Evolutionary conservation across 2,888 invertebrate genomes (phyloP).

Genomic region (Tyria jacobaeae): DNA sequence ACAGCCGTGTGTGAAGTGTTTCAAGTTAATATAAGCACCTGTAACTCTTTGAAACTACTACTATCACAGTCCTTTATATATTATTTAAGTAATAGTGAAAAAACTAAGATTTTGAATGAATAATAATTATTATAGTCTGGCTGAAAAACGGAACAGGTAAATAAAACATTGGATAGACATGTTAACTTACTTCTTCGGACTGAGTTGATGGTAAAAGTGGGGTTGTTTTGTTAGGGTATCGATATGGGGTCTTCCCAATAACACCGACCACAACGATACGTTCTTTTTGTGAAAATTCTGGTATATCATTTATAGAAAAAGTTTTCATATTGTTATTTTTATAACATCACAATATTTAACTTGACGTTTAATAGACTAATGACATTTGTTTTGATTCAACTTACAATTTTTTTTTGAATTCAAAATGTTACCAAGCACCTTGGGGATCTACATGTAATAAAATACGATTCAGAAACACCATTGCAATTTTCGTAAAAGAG

Average conservation of each 20-base stretch:
- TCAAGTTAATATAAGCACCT: too few relatives aligned
- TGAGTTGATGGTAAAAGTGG: constrained; percentile 83
- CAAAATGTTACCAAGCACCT: not conserved
- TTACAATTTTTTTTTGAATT: not conserved
- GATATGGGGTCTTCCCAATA: constrained; percentile 90
- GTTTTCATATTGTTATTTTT: constrained; percentile 61
- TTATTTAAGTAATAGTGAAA: too few relatives aligned
- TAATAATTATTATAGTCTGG: too few relatives aligned
- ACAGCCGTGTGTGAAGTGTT: too few relatives aligned
- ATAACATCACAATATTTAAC: not conserved
- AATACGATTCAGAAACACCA: not conserved
- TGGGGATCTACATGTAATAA: not conserved
- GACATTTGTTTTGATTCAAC: not conserved
- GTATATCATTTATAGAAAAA: constrained; percentile 75
- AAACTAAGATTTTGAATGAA: too few relatives aligned
- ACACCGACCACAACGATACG: constrained; percentile 90
- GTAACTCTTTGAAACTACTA: too few relatives aligned
- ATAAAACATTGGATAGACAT: not conserved
- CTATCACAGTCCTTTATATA: too few relatives aligned
- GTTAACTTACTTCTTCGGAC: constrained; percentile 68
- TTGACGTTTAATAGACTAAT: not conserved
- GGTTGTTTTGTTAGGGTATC: constrained; percentile 89
- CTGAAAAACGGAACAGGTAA: too few relatives aligned
- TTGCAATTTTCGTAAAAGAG: not conserved
- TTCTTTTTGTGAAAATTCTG: constrained; percentile 80